phyloP scores from a whole-genome alignment of 2,113 vertebrate genomes.

The Mesitornis unicolor region DNA sequence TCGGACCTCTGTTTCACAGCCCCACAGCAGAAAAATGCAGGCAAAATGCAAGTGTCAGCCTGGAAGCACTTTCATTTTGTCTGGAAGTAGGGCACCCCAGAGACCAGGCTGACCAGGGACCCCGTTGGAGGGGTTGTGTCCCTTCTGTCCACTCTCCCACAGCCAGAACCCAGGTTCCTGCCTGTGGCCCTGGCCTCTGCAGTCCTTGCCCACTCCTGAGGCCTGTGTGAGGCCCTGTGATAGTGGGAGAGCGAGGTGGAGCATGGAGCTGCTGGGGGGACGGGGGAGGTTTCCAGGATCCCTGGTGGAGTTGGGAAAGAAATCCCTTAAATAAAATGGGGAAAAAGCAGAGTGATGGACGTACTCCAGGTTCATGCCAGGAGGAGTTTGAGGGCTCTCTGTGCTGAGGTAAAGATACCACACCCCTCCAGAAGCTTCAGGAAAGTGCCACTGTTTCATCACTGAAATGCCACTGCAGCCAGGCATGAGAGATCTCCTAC shows the following conservation, averaged over 20 bases:
- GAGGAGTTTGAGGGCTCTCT: neutral
- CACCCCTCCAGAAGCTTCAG: neutral
- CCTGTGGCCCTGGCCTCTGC: neutral
- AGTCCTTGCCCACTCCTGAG: neutral
- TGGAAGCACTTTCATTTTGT: neutral
- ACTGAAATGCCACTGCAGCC: neutral
- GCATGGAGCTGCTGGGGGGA: neutral
- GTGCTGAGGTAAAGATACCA: neutral
- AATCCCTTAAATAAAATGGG: neutral
- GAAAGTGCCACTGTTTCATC: neutral
- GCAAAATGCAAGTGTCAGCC: neutral
- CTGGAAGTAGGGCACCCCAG: rapidly evolving
- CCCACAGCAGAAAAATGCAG: neutral
- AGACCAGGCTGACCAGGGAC: neutral
- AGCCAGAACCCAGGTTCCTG: neutral
- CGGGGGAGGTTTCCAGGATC: neutral
- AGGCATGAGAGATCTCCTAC: neutral
- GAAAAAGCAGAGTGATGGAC: neutral
- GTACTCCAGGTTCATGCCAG: rapidly evolving
- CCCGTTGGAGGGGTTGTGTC: rapidly evolving
- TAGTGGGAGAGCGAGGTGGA: rapidly evolving
- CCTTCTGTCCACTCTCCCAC: too few relatives aligned
- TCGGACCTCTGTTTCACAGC: neutral
- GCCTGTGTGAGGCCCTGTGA: rapidly evolving
- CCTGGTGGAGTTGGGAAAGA: rapidly evolving